These are phyloP conservation scores for Cantharis lateralis DNA, from an alignment of 2,888 invertebrate genomes.

Conservation along the genomic window DNA sequence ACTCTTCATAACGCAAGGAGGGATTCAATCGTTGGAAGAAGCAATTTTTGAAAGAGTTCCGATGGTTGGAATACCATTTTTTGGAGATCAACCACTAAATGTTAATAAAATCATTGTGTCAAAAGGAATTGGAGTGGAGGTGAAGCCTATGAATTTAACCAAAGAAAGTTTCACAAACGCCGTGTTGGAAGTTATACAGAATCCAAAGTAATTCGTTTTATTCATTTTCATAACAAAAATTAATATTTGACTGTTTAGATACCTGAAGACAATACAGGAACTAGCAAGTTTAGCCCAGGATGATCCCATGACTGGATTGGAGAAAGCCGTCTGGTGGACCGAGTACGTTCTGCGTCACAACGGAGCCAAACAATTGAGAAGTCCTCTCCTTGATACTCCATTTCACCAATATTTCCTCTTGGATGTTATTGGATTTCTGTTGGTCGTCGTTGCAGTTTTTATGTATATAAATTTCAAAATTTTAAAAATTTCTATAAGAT, in stretches of 20 bases:
- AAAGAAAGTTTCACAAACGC: constrained; percentile 3
- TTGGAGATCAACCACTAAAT: neutral
- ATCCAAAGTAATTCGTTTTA: constrained; percentile 34
- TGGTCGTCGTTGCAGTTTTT: neutral
- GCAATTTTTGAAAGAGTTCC: neutral
- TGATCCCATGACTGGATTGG: constrained; percentile 11
- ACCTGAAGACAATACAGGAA: neutral
- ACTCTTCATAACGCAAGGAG: neutral
- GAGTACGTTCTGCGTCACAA: neutral
- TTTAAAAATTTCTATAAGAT: neutral
- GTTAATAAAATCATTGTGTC: neutral
- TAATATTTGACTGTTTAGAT: neutral
- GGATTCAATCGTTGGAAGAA: neutral
- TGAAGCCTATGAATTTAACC: neutral
- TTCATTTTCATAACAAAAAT: neutral
- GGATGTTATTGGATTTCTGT: neutral
- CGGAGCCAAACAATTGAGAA: neutral
- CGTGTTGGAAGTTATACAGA: constrained; percentile 39
- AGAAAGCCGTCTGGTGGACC: neutral
- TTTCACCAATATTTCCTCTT: neutral
- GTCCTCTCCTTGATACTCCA: neutral
- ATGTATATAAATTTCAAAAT: neutral
- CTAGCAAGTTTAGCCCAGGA: neutral
- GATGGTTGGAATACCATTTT: neutral
- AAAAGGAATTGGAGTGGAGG: neutral